Percentiles rank a stretch among this genome's conserved stretches.
phyloP scores from a whole-genome alignment of 2,888 invertebrate genomes.

The Aspidapion aeneum region DNA sequence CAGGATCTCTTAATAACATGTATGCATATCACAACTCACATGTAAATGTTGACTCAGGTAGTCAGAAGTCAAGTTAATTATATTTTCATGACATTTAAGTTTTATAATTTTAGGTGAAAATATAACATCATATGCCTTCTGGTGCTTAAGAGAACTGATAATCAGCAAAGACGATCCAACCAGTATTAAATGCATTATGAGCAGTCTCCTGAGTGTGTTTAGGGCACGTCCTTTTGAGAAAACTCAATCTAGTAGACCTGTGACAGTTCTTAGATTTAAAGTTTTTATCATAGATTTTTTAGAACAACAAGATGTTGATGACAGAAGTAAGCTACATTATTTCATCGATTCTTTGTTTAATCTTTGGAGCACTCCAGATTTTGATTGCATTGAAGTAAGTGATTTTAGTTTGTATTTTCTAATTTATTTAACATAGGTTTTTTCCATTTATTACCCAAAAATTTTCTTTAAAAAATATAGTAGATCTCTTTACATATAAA shows the following conservation, averaged over 20 bases:
- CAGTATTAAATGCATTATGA: conserved; percentile 18
- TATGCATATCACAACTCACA: no score
- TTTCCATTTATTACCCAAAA: no score
- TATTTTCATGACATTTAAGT: no score
- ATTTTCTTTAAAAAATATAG: no score
- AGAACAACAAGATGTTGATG: conserved; percentile 22
- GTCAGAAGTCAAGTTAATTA: no score
- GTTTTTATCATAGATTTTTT: background rate
- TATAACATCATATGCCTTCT: conserved; percentile 10
- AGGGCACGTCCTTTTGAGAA: conserved; percentile 9
- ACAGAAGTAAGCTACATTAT: conserved; percentile 25
- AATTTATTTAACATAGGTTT: no score
- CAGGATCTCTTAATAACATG: no score
- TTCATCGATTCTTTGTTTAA: conserved; percentile 28
- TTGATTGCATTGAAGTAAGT: conserved; percentile 26
- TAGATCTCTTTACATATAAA: no score
- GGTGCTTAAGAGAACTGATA: conserved; percentile 20
- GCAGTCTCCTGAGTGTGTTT: conserved; percentile 18
- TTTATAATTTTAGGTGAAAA: conserved; percentile 19
- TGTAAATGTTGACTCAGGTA: no score
- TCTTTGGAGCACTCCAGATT: conserved; percentile 25
- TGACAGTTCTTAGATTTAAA: conserved; percentile 10
- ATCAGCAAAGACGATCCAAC: conserved; percentile 19
- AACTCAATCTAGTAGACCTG: conserved; percentile 5
- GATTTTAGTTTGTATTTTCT: no score